Conservation (phyloP, 1,140 invertebrate species). For the Rhizoglyphus robini region DNA sequence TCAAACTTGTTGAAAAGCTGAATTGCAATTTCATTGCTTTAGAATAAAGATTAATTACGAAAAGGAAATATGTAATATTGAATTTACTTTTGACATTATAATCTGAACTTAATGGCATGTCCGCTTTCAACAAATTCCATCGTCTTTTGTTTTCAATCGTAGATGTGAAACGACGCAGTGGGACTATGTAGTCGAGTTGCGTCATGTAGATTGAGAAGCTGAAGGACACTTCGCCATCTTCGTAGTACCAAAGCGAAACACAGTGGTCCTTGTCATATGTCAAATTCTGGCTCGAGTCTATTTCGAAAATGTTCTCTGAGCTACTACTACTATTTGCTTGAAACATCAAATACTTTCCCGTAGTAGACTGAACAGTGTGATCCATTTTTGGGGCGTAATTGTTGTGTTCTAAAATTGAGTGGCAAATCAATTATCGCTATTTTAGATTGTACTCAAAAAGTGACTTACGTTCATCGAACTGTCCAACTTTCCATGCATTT, state of each 20-base stretch:
- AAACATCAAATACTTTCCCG: background rate
- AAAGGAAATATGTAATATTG: background rate
- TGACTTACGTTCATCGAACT: background rate
- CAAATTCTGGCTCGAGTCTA: background rate
- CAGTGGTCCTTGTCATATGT: background rate
- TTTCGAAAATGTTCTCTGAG: background rate
- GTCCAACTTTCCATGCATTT: background rate
- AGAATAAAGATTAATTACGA: background rate
- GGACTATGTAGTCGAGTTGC: no score
- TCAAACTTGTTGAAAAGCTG: background rate
- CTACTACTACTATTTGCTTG: background rate
- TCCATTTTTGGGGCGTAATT: background rate
- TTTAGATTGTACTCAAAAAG: background rate
- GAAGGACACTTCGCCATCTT: slow-evolving; percentile 6
- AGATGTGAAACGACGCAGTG: background rate
- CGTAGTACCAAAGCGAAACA: background rate
- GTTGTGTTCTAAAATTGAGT: background rate
- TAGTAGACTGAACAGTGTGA: background rate
- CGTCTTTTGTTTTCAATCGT: background rate
- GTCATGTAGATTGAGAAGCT: background rate
- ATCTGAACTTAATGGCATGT: background rate
- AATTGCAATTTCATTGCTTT: background rate
- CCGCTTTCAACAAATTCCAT: background rate
- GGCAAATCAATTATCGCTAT: background rate
- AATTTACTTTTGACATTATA: background rate